Percentiles rank a stretch among this genome's conserved stretches.
Conservation (phyloP, 2,888 invertebrate genomes). For the Ctena decussata region DNA sequence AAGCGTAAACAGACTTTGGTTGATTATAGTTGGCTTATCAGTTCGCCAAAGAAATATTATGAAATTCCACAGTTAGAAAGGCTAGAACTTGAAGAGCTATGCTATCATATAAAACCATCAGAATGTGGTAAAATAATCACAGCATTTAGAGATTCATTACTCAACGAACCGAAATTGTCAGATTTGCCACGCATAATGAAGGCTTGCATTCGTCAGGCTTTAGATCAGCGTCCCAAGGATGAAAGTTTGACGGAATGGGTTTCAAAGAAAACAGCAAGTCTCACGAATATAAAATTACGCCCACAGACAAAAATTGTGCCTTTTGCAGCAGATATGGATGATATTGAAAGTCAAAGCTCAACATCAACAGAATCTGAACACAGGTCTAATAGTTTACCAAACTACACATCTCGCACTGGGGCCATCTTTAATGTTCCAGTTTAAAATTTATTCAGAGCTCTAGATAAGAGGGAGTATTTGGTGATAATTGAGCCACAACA, state of each 20-base stretch:
- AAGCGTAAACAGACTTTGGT: constrained; percentile 76
- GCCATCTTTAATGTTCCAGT: neutral
- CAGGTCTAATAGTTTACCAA: neutral
- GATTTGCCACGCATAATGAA: constrained; percentile 81
- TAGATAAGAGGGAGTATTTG: too few relatives aligned
- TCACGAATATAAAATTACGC: constrained; percentile 76
- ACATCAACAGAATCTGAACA: constrained; percentile 24
- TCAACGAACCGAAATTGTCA: constrained; percentile 72
- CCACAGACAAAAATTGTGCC: constrained; percentile 70
- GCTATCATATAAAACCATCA: constrained; percentile 80
- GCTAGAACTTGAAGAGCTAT: constrained; percentile 83
- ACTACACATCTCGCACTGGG: neutral
- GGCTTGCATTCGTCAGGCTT: constrained; percentile 76
- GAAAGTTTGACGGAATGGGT: constrained; percentile 82
- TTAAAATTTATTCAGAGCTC: neutral
- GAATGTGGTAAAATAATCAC: constrained; percentile 82
- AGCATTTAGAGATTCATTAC: constrained; percentile 79
- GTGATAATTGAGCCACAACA: too few relatives aligned
- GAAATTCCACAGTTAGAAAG: constrained; percentile 84
- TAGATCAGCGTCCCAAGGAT: constrained; percentile 82
- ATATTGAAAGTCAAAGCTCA: constrained; percentile 56
- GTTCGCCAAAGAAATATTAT: constrained; percentile 73
- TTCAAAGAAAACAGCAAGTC: constrained; percentile 76
- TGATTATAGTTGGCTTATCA: constrained; percentile 85
- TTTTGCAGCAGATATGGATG: constrained; percentile 35